Evolutionary conservation across 2,113 vertebrate species (phyloP).

Genomic region (Bos taurus): DNA sequence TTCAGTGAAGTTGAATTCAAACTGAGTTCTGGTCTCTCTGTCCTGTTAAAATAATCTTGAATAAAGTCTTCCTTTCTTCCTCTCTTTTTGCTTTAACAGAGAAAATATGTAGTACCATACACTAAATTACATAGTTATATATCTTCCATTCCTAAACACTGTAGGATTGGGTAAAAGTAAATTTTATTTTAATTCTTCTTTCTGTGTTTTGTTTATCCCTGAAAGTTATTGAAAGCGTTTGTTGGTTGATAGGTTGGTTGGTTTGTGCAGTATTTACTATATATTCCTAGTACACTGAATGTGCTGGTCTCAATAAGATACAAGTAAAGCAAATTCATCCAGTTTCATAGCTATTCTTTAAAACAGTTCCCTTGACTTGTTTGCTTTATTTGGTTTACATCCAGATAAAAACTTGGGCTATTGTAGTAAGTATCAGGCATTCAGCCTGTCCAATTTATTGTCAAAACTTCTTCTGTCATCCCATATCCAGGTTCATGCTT

Average conservation of each 20-base stretch:
- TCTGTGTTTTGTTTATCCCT: background rate
- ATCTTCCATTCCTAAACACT: background rate
- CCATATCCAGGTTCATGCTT: background rate
- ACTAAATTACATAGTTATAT: background rate
- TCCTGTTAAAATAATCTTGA: background rate
- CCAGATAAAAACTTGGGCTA: background rate
- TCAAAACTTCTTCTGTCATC: background rate
- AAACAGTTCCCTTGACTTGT: background rate
- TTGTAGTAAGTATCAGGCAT: background rate
- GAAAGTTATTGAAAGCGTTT: background rate
- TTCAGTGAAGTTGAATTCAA: background rate
- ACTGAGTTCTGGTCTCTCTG: background rate
- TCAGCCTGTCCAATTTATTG: background rate
- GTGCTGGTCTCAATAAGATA: background rate
- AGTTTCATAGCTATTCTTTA: background rate
- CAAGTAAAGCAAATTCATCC: background rate
- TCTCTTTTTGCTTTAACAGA: background rate
- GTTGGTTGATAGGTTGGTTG: background rate
- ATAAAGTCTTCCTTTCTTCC: background rate
- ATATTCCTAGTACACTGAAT: background rate
- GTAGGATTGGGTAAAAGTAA: background rate
- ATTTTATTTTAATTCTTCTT: background rate
- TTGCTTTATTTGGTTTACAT: background rate
- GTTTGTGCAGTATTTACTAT: background rate
- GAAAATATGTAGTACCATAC: background rate